Evolutionary conservation across 2,797 vertebrate species (phyloP).

Genomic region (Micropoecilia bifurca): DNA sequence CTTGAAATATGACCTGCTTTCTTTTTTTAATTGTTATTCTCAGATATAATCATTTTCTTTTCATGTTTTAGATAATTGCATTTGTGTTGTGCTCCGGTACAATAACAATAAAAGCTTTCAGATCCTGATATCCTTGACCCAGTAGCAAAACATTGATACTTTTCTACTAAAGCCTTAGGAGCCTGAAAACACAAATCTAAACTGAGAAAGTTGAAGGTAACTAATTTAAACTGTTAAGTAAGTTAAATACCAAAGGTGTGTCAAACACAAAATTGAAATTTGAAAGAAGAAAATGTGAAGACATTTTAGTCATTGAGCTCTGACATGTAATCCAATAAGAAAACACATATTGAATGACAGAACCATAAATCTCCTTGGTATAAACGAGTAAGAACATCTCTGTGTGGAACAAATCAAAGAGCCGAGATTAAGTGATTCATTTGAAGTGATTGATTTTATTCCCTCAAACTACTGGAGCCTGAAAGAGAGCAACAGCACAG

Average conservation of each 20-base stretch:
- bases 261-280: neutral
- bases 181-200: neutral
- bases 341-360: neutral
- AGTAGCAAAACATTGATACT: neutral
- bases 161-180: neutral
- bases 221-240: neutral
- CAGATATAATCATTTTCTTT: neutral
- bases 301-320: neutral
- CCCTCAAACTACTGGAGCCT: constrained; percentile 22
- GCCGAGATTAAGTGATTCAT: constrained; percentile 15
- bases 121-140: neutral
- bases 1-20: neutral
- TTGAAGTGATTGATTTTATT: constrained; percentile 27
- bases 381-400: neutral
- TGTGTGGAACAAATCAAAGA: neutral
- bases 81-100: no score
- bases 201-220: neutral
- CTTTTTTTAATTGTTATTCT: neutral
- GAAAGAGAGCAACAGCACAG: neutral
- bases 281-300: neutral
- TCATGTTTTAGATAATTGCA: no score
- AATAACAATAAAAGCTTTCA: neutral
- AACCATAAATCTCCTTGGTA: neutral
- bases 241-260: neutral
- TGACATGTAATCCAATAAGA: neutral